Evolutionary conservation across 2,888 invertebrate species (phyloP), one percentile per base, ranked within the genome.

Genomic region (Rhamphomyia laevipes): DNA sequence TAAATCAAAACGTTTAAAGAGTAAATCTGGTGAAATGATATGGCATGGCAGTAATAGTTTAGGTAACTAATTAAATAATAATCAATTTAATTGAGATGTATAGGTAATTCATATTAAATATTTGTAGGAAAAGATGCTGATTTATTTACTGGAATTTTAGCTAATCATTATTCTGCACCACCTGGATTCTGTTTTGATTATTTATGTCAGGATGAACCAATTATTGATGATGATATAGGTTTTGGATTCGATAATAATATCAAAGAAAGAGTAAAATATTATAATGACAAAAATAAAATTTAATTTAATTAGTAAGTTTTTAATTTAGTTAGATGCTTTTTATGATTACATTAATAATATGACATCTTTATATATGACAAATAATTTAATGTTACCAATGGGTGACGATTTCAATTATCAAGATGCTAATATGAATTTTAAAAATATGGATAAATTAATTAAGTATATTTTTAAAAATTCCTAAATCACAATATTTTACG

Each of bases 141-240:
- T 57, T 71, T 96, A 11, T 92, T 95, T 59, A 92, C 94, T 0
- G 86, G 91, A 0, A 82, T 84, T 0, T 73, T 93, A 21, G 86
- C 77, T 67, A 90, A 91, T 57, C 81, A 77, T 2, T 94, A 94
- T 63, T 78, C 78, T 0, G 85, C 92, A 0, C 96, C 96, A 0
- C 76, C 79, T 1, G 94, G 93, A 0, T 96, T 93, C 68, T 96
- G 95, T 62, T 97, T 91, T 66, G 96, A 97, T 63, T 75, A 86
- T 4, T 73, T 87, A 0, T 96, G 95, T 63, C 65, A 70, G 1
- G 90, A 91, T 61, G 85, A 85, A 47, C 92, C 92, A 0, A 85
- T 95, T 12, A 81, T 92, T 56, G 94, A 94, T 64, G 86, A 90
- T 60, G 74, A 76, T 0, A 7, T 7, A 2, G 23, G 23, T 7